A percentile compares a stretch with the other conserved stretches of the same genome.
Evolutionary conservation across 2,113 vertebrate genomes (phyloP).

Genomic region (Cepphus grylle): DNA sequence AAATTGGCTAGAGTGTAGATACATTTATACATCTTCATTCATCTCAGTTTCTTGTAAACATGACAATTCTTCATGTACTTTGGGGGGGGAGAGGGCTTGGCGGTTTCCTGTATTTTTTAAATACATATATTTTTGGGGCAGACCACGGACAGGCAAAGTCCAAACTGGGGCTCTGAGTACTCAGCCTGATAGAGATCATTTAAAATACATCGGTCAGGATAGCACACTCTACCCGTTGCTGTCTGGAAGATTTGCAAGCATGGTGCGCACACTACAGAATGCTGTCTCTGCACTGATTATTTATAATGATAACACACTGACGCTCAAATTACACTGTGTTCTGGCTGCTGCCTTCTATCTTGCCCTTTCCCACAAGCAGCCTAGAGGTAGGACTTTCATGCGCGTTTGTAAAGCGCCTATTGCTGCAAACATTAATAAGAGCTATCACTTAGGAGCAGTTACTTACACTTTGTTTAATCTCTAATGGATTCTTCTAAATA

Average conservation of each 20-base stretch:
- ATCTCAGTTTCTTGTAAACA: not conserved
- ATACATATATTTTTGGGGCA: not conserved
- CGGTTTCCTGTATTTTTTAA: not conserved
- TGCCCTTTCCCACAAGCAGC: not conserved
- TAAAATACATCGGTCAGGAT: not conserved
- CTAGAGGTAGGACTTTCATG: not conserved
- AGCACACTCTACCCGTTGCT: not conserved
- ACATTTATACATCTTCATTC: not conserved
- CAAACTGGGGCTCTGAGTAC: not conserved
- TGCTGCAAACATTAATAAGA: constrained; percentile 65
- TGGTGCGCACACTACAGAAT: not conserved
- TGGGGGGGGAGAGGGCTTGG: not conserved
- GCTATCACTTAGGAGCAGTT: constrained; percentile 69
- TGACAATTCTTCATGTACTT: not conserved
- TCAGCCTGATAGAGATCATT: not conserved
- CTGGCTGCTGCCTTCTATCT: constrained; percentile 21
- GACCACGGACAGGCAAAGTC: not conserved
- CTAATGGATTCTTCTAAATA: constrained; percentile 77
- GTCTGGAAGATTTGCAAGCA: constrained; percentile 11
- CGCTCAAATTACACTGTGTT: constrained; percentile 18
- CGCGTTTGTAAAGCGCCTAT: not conserved
- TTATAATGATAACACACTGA: constrained; percentile 50
- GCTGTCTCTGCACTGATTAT: constrained; percentile 35
- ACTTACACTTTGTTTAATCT: constrained; percentile 76
- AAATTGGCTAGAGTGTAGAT: not conserved